These are phyloP conservation scores for Coregonus clupeaformis DNA, from an alignment of 2,113 vertebrate species.

Conservation along the genomic window DNA sequence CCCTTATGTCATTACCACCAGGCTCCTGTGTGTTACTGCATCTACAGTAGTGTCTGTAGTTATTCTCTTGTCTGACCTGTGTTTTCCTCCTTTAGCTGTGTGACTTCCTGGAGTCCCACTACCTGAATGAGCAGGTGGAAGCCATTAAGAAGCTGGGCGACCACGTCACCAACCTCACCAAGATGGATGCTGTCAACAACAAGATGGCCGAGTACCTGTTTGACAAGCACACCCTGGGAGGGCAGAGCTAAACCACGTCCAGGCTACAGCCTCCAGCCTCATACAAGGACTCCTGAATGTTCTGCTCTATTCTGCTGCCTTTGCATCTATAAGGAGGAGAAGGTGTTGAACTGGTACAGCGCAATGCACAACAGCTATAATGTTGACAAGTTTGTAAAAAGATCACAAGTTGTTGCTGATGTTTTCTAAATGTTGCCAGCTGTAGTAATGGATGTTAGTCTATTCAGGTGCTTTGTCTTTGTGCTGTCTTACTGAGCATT, in stretches of 20 bases:
- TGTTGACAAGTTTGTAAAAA: no score
- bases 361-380: neutral
- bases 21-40: no score
- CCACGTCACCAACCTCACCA: conserved; percentile 74
- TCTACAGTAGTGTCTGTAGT: no score
- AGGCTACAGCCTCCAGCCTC: no score
- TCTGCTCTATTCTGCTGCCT: neutral
- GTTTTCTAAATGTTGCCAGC: no score
- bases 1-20: no score
- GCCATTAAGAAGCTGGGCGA: conserved; percentile 91
- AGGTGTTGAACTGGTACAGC: neutral
- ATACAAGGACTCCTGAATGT: neutral
- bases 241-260: conserved; percentile 62
- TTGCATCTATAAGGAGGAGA: neutral
- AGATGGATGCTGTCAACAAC: conserved; percentile 71
- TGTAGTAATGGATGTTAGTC: no score
- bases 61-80: conserved; percentile 45
- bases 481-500: no score
- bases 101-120: conserved; percentile 94
- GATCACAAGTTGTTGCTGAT: no score
- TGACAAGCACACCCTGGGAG: conserved; percentile 90
- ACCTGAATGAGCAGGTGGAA: conserved; percentile 93
- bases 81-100: conserved; percentile 56
- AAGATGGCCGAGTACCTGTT: conserved; percentile 96
- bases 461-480: no score